Evolutionary conservation across 2,797 vertebrate genomes (phyloP), one percentile per base, ranked within the genome.

Genomic region (Apogon talboti): DNA sequence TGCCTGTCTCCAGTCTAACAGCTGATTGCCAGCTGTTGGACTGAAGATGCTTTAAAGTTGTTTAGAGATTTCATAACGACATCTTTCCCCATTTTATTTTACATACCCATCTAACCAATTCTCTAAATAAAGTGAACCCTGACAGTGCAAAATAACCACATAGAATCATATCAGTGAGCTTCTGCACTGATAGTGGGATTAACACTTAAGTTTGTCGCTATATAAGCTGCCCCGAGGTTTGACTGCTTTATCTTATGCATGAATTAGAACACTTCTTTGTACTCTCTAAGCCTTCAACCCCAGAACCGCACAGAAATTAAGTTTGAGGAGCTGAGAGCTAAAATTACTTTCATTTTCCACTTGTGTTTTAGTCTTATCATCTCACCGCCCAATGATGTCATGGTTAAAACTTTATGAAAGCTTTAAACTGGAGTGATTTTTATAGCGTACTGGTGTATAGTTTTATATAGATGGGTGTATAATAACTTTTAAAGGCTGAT

Each of bases 321-420:
- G 62, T 87, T 76, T 60, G 79, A 82, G 74, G 61, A 48, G 57
- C 75, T 62, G 42, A 79, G 67, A 14, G 57, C 42, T 77, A 57
- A 81, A 80, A 76, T 74, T 11, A 71, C 70, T 83, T 84, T 76
- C 1, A 74, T 85, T 89, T 92, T 89, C 90, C 81, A 59, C 74
- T 84, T 65, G 41, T 60, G 67, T 71, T 37, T 40, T 41, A 74
- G 55, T 71, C 74, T 85, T 70, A 76, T 89, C 76, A 84, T 83
- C 79, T 77, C 74, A 53, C 68, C 19, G n/a, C 67, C 6, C n/a
- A 60, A 57, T 91, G 89, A 91, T 71, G 84, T 92, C 85, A 88
- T 86, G 55, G 83, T 70, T 79, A 79, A 71, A 76, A 63, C 74
- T 66, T 73, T 59, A 60, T 66, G 59, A 46, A 78, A 76, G 74